Conservation (phyloP, 2,888 invertebrate species). For the Andrena fulva region DNA sequence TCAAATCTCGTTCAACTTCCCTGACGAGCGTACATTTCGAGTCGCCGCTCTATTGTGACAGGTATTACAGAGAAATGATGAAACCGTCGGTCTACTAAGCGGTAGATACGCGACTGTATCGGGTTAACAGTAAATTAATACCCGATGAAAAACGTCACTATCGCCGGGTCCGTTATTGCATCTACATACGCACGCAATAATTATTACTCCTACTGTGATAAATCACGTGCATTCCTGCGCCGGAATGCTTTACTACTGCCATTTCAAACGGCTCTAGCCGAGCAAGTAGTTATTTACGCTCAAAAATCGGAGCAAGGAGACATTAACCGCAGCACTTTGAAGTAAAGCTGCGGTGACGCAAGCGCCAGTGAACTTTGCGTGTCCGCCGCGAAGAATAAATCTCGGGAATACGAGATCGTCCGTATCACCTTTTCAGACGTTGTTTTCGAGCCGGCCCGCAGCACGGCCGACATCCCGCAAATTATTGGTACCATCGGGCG, state of each 20-base stretch:
- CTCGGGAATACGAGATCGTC: conserved; percentile 37
- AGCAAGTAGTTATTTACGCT: conserved; percentile 62
- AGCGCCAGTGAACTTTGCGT: conserved; percentile 64
- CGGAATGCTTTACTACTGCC: conserved; percentile 54
- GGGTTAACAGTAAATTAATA: conserved; percentile 42
- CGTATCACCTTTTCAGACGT: neutral
- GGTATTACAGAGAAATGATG: conserved; percentile 10
- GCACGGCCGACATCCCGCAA: conserved; percentile 17
- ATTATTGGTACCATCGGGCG: conserved; percentile 51
- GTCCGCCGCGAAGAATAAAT: conserved; percentile 52
- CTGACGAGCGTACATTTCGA: neutral
- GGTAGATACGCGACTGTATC: conserved; percentile 3
- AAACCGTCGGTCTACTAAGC: conserved; percentile 3
- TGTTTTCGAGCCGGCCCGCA: neutral
- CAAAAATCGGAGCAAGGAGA: conserved; percentile 63
- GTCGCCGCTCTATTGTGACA: conserved; percentile 10
- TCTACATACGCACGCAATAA: conserved; percentile 40
- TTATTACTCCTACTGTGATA: conserved; percentile 49
- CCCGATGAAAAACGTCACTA: conserved; percentile 35
- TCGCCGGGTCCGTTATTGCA: conserved; percentile 42
- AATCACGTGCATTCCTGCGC: conserved; percentile 55
- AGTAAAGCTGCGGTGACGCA: conserved; percentile 57
- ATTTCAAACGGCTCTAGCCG: conserved; percentile 50
- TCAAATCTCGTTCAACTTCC: neutral
- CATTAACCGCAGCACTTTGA: conserved; percentile 40